phyloP scores from a whole-genome alignment of 1,140 invertebrate genomes.

The Tetramorium simillimum region DNA sequence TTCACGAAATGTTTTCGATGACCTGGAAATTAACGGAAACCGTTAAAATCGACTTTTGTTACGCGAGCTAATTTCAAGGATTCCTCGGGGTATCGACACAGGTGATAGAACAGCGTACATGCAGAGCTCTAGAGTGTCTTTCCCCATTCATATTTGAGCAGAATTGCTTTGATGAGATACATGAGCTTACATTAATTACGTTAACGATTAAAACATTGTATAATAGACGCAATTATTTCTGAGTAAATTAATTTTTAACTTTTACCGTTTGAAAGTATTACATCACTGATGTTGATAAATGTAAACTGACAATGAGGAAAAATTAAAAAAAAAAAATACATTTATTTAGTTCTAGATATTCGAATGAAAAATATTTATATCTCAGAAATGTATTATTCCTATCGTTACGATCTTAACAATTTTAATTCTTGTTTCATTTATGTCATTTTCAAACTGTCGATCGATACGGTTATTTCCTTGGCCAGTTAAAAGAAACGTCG shows the following conservation, averaged over 20 bases:
- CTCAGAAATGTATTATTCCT: not conserved
- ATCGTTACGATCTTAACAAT: not conserved
- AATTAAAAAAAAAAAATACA: not conserved
- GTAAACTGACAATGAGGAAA: not conserved
- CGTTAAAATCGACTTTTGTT: constrained; percentile 29
- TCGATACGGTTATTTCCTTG: constrained; percentile 38
- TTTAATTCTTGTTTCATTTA: not conserved
- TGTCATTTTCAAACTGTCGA: not conserved
- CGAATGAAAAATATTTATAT: not conserved
- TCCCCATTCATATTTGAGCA: not conserved
- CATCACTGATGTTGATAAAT: no score
- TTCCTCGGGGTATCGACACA: constrained; percentile 59
- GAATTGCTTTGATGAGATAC: constrained; percentile 10
- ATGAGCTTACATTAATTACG: not conserved
- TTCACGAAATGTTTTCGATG: constrained; percentile 11
- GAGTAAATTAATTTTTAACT: not conserved
- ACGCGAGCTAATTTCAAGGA: constrained; percentile 38
- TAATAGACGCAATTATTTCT: not conserved
- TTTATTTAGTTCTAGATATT: not conserved
- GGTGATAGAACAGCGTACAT: constrained; percentile 51
- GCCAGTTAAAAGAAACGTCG: not conserved
- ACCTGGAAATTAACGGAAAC: constrained; percentile 45
- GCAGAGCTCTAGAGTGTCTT: constrained; percentile 4
- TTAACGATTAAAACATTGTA: not conserved
- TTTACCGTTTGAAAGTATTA: not conserved